Percentiles rank a stretch among this genome's conserved stretches.
Evolutionary conservation across 2,888 invertebrate genomes (phyloP).

Genomic region (Conops quadrifasciatus): DNA sequence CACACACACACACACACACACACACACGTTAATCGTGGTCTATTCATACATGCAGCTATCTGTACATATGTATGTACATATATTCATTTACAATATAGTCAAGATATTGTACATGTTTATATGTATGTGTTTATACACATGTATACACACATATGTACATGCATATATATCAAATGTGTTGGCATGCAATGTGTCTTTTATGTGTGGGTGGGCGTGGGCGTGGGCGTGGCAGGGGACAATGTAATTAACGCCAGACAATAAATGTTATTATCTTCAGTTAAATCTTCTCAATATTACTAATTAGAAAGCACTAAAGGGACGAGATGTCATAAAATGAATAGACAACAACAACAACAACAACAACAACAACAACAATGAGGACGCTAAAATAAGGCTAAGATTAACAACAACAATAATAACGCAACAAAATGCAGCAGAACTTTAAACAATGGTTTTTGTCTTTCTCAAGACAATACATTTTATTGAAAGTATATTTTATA

Average conservation of each 20-base stretch:
- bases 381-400: background rate
- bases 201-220: background rate
- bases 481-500: too few species aligned
- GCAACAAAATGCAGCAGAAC: too few species aligned
- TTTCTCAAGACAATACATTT: too few species aligned
- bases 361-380: background rate
- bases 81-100: too few species aligned
- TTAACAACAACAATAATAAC: background rate
- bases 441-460: too few species aligned
- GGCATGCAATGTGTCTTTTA: background rate
- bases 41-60: too few species aligned
- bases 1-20: background rate
- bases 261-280: constrained; percentile 41
- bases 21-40: too few species aligned
- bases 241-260: constrained; percentile 42
- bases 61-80: too few species aligned
- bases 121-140: background rate
- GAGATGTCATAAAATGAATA: constrained; percentile 39
- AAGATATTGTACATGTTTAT: background rate
- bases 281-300: constrained; percentile 42
- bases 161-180: background rate
- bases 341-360: constrained; percentile 26
- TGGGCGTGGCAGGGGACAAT: constrained; percentile 32
- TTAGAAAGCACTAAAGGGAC: constrained; percentile 32
- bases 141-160: constrained; percentile 14